Evolutionary conservation across 2,113 vertebrate genomes (phyloP).

Genomic region (Ceuthmochares aereus): DNA sequence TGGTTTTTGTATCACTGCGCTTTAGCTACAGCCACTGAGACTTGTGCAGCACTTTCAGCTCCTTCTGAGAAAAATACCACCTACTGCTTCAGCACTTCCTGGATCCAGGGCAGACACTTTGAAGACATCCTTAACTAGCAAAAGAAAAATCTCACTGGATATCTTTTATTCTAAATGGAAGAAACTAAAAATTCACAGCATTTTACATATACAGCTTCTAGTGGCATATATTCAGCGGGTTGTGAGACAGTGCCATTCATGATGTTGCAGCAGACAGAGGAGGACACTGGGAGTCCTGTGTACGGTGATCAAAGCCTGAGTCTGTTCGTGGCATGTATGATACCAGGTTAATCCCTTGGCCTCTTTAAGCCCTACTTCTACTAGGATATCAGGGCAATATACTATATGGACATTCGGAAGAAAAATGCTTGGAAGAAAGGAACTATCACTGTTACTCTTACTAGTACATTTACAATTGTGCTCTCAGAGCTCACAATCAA

Average conservation of each 20-base stretch:
- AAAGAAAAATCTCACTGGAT: neutral
- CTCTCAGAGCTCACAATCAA: neutral
- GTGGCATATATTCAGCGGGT: neutral
- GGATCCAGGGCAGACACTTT: neutral
- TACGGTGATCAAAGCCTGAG: neutral
- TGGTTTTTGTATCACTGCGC: slow-evolving; percentile 37
- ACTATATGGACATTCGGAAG: neutral
- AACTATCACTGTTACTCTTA: neutral
- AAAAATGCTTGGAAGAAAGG: neutral
- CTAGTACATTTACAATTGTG: neutral
- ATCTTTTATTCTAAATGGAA: neutral
- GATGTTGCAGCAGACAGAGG: neutral
- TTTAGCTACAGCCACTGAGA: slow-evolving; percentile 17
- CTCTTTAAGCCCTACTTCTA: neutral
- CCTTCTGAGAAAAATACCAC: slow-evolving; percentile 8
- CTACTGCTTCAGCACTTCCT: neutral
- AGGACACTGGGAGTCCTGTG: neutral
- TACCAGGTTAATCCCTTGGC: neutral
- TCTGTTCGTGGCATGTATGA: neutral
- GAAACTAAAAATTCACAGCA: neutral
- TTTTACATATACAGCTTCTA: neutral
- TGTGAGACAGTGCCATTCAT: neutral
- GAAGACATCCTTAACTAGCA: neutral
- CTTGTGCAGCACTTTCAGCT: neutral
- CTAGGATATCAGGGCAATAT: neutral